These are phyloP conservation scores for Misgurnus mizolepis DNA, from an alignment of 2,113 vertebrate species.

Conservation along the genomic window DNA sequence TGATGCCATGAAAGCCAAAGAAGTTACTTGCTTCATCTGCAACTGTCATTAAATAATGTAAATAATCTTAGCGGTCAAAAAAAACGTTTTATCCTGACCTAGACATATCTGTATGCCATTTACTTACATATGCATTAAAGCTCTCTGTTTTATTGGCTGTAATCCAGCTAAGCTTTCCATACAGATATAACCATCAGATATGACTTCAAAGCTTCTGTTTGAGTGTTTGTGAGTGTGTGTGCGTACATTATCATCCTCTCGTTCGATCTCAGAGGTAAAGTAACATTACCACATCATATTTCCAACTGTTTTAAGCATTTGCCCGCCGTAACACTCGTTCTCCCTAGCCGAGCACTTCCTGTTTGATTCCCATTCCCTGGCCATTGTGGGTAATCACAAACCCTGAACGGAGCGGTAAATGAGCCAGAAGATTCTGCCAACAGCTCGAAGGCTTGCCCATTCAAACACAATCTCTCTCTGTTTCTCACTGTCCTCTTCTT, in stretches of 20 bases:
- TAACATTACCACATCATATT: constrained; percentile 13
- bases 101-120: neutral
- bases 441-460: constrained; percentile 24
- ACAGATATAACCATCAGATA: constrained; percentile 11
- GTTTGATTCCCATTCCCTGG: constrained; percentile 5
- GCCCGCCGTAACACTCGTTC: neutral
- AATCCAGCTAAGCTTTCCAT: constrained; percentile 10
- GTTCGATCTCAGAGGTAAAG: neutral
- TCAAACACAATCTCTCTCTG: neutral
- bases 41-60: too few relatives aligned
- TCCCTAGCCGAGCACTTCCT: constrained; percentile 8
- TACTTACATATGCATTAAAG: neutral
- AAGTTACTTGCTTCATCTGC: too few relatives aligned
- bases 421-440: constrained; percentile 20
- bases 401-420: neutral
- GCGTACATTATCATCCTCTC: neutral
- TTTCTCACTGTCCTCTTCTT: constrained; percentile 12
- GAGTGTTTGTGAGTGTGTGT: neutral
- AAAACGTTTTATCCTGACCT: neutral
- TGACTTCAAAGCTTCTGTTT: neutral
- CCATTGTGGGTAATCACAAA: constrained; percentile 29
- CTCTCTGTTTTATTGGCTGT: neutral
- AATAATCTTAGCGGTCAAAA: too few relatives aligned
- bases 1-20: too few relatives aligned
- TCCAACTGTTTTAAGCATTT: neutral